Evolutionary conservation across 2,888 invertebrate species (phyloP), one percentile per base, ranked within the genome.

Genomic region (Drosophila meridiana): DNA sequence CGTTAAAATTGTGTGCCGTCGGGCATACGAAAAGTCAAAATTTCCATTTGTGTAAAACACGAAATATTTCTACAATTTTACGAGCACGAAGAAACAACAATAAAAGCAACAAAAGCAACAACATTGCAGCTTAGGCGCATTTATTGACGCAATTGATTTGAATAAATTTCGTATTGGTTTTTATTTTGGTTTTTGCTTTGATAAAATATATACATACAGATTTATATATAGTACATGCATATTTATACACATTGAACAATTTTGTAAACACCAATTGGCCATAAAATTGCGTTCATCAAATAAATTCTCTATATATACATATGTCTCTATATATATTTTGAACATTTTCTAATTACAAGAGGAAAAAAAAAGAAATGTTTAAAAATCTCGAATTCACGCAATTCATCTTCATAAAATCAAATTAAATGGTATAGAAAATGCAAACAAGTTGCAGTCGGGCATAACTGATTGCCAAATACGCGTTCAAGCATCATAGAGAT

Each of bases 141-240:
- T 82, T 83, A 90, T 88, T 86, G 90, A 90, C 86, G 86, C 84
- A 86, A 86, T 86, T 82, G 89, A 89, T 90, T 85, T 83, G 63
- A 76, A 75, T 58, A 62, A 53, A 58, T 64, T 61, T 76, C 65
- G 71, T 62, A 59, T 65, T 61, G 69, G 72, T 63, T 81, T 84
- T 60, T 83, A 66, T 62, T 75, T 75, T 81, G 42, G 42, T 87
- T 83, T 76, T 66, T 53, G 47, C 65, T 63, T 69, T 66, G 59
- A 69, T 68, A 61, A 65, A 55, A 66, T 52, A 63, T 14, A n/a
- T n/a, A 9, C 32, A 32, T 13, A 30, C 30, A 38, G 26, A 38
- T 34, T 55, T 20, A 43, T 5, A 14, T 40, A 53, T 50, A n/a
- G 55, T 47, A 20, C 63, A 32, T 43, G 47, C 50, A 38, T 40